Base-by-base conservation (phyloP, 2,797 vertebrate genomes). In the Eurystomus glaucurus region DNA sequence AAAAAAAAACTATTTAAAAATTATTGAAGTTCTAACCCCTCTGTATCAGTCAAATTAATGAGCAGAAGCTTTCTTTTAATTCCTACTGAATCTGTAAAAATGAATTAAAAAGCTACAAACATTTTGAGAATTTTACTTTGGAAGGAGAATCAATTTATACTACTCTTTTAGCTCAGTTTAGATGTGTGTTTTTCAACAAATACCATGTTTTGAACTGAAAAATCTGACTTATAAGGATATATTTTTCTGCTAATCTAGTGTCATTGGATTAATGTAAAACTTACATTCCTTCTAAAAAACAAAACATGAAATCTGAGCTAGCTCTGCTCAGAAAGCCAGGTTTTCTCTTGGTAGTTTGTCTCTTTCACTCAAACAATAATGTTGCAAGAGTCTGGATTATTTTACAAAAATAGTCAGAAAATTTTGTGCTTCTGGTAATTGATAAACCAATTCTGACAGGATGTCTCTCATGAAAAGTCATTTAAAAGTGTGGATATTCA, bases 401-500 rank as follows among this genome's bases (percentile, higher is more conserved):
- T 82, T 69, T 26, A n/a, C 29, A 69, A 35, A 48, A 61, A 31
- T 8, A 55, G 41, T 8, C 1, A 51, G 6, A 78, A 46, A 35
- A 58, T 33, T 26, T 52, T 51, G 3, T 39, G 9, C 16, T 58
- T 64, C 28, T 78, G 71, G 4, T 33, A 45, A 37, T 4, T 41
- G 11, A 41, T 41, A 41, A 41, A 15, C 4, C 23, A 51, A 45
- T 68, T 77, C 17, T 0, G 0, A 26, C 9, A 31, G 11, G 28
- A 39, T 58, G 0, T 51, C 33, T 37, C 16, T n/a, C 9, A 35
- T 4, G 21, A 68, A 68, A 88, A 54, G 29, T 41, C 0, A 35
- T 69, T 54, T 64, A 9, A 19, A 74, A 35, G 5, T 21, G 17
- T 41, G 10, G 70, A 39, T 46, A 39, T 3, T 54, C 41, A 35